Base-by-base conservation (phyloP, 2,113 vertebrate species). In the Solea solea region DNA sequence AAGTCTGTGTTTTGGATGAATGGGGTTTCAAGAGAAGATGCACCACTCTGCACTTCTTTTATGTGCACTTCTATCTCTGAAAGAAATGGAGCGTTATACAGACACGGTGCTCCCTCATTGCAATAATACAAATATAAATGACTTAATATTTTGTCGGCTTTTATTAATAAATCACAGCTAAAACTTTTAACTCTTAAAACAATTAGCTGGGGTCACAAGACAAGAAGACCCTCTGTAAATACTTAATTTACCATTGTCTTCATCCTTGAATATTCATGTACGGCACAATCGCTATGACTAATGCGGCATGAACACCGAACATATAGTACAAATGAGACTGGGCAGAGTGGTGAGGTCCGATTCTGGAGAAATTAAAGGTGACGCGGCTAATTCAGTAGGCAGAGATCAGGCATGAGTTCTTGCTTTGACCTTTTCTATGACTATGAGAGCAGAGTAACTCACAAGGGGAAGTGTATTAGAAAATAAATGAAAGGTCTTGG, bases 401-500 rank as follows among this genome's bases (percentile, higher is more conserved):
- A 84, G 85, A 84, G 89, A 90, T 92, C 92, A 93, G 91, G 93
- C 93, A 94, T 86, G 90, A 88, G 64, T 66, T 80, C 85, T 90
- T 86, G 92, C 93, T 93, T 92, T 97, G 96, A 98, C 96, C 96
- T 98, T 99, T 97, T 92, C 93, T 93, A 88, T 90, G 84, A 92
- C 91, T 91, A 89, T 85, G 90, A 95, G 94, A 95, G 93, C 92
- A 94, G 93, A 93, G 91, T 90, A 90, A 93, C 88, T 94, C 94
- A 93, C 94, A 94, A 93, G 94, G 90, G 91, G 93, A 95, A 95
- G 93, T 94, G 90, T 93, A 93, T 96, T 95, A 94, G 91, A 95
- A 95, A 96, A 95, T 95, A 97, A 97, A 98, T 95, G 95, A 95
- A 95, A 94, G 91, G 93, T 95, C 93, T 94, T 90, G 85, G 90